A percentile compares a stretch with the other conserved stretches of the same genome.
These are phyloP conservation scores for Tragelaphus imberbis DNA, from an alignment of 2,113 vertebrate species.

Conservation along the genomic window DNA sequence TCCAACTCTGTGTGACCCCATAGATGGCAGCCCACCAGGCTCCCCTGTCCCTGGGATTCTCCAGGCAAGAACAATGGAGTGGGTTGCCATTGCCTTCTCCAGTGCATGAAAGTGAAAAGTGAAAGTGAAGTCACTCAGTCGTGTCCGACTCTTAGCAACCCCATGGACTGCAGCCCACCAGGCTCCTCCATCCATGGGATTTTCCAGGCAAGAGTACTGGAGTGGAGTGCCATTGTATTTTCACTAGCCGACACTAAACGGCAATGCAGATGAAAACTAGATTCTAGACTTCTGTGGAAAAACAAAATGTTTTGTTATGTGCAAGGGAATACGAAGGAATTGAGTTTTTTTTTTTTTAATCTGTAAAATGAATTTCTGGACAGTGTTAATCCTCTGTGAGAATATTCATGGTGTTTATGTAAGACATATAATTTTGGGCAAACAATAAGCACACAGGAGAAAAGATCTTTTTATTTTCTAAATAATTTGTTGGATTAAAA, in stretches of 20 bases:
- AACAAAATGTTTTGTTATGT: not conserved
- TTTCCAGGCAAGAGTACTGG: too few species aligned
- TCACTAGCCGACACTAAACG: not conserved
- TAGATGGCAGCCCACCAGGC: too few species aligned
- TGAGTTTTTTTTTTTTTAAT: not conserved
- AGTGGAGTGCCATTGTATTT: too few species aligned
- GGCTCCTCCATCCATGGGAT: too few species aligned
- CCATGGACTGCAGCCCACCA: too few species aligned
- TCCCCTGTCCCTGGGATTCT: too few species aligned
- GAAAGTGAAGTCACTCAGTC: too few species aligned
- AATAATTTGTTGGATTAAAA: constrained; percentile 59
- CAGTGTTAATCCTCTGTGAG: not conserved
- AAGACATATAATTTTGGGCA: constrained; percentile 26
- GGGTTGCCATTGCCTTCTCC: too few species aligned
- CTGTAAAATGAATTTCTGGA: not conserved
- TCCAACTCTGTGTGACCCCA: too few species aligned
- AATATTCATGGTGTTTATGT: not conserved
- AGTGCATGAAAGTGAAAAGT: too few species aligned
- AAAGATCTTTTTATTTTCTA: constrained; percentile 33
- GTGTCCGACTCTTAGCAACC: too few species aligned
- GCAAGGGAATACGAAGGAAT: not conserved
- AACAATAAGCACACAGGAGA: constrained; percentile 19
- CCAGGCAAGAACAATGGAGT: too few species aligned
- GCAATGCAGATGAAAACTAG: not conserved
- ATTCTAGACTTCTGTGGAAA: not conserved